A percentile compares a stretch with the other conserved stretches of the same genome.
phyloP scores from a whole-genome alignment of 2,797 vertebrate species.

The Chelidonichthys spinosus region DNA sequence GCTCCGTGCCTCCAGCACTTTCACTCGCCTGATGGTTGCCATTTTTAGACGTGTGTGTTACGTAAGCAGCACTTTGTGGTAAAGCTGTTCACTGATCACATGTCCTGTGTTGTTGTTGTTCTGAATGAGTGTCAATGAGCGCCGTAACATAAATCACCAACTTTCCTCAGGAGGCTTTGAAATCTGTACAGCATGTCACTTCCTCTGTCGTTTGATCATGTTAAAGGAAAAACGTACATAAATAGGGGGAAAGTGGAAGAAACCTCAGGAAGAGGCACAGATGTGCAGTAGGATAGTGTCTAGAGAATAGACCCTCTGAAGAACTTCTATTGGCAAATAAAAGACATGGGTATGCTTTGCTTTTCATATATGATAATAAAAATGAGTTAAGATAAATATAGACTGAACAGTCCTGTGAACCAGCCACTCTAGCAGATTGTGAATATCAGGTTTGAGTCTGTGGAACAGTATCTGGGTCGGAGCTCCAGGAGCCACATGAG shows the following conservation, averaged over 20 bases:
- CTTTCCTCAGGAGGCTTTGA: no score
- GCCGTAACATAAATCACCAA: no score
- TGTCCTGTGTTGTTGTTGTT: background rate
- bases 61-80: slow-evolving; percentile 30
- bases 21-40: slow-evolving; percentile 49
- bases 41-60: slow-evolving; percentile 63
- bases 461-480: slow-evolving; percentile 30
- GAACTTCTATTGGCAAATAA: no score
- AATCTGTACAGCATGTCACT: background rate
- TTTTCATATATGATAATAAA: background rate
- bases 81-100: slow-evolving; percentile 18
- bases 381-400: background rate
- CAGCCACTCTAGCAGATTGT: background rate
- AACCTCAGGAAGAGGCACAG: no score
- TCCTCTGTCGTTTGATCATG: no score
- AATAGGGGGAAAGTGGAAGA: no score
- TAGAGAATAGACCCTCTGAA: no score
- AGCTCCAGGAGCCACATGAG: background rate
- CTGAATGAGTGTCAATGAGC: background rate
- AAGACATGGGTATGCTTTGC: no score
- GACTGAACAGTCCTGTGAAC: no score
- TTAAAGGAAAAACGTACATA: no score
- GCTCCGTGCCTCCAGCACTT: slow-evolving; percentile 45
- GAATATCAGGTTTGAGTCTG: background rate
- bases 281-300: no score